Conservation (phyloP, 2,797 vertebrate genomes). For the Orientallactaga sibirica region DNA sequence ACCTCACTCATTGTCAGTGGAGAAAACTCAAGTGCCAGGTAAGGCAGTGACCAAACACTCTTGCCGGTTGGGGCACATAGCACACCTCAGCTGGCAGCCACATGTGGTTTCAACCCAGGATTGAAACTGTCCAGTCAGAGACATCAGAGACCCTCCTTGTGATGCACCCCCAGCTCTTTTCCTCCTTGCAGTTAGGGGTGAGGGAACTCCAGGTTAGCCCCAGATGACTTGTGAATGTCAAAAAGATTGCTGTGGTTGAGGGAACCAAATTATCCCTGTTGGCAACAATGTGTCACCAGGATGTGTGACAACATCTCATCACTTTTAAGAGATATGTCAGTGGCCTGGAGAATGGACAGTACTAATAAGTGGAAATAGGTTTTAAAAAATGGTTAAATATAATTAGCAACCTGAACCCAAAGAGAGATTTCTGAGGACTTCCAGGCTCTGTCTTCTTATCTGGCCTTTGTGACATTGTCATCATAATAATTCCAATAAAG, state of each 20-base stretch:
- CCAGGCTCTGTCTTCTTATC: neutral
- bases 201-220: neutral
- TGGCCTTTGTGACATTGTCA: neutral
- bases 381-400: neutral
- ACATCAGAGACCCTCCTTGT: neutral
- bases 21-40: neutral
- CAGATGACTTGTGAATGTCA: neutral
- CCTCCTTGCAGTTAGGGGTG: fast-evolving
- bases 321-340: neutral
- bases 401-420: neutral
- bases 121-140: neutral
- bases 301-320: neutral
- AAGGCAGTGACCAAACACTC: neutral
- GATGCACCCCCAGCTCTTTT: too few species aligned
- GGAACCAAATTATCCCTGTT: neutral
- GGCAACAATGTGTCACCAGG: constrained; percentile 23
- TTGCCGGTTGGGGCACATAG: fast-evolving
- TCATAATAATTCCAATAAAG: neutral
- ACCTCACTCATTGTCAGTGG: neutral
- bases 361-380: neutral
- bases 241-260: neutral
- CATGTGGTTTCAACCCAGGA: neutral
- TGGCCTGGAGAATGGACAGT: neutral
- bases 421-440: neutral
- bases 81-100: too few species aligned